These are phyloP conservation scores for Drosophila parthenogenetica DNA, from an alignment of 2,888 invertebrate species.

Conservation along the genomic window DNA sequence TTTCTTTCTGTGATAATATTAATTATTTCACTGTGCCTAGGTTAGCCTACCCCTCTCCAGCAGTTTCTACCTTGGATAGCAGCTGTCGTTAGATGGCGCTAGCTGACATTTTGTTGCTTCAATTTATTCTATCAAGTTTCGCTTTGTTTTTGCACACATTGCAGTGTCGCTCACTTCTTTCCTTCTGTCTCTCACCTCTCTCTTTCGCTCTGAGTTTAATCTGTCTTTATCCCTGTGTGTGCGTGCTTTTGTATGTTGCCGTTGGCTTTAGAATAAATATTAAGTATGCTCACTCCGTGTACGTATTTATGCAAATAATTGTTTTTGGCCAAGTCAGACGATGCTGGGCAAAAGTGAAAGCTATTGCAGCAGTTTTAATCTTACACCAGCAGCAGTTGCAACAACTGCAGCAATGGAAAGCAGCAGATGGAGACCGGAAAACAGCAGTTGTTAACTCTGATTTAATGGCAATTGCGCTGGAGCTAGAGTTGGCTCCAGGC, in stretches of 20 bases:
- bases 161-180: neutral
- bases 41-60: neutral
- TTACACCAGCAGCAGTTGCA: conserved; percentile 37
- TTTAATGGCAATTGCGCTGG: conserved; percentile 70
- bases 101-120: conserved; percentile 57
- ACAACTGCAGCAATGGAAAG: conserved; percentile 31
- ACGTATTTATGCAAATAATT: conserved; percentile 74
- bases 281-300: conserved; percentile 49
- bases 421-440: conserved; percentile 41
- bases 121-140: conserved; percentile 59
- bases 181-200: neutral
- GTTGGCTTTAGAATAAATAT: conserved; percentile 74
- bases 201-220: neutral
- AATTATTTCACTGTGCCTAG: conserved; percentile 39
- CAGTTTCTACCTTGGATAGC: conserved; percentile 22
- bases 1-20: no score
- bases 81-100: conserved; percentile 56
- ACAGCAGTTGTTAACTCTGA: conserved; percentile 75
- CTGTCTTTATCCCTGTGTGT: conserved; percentile 12
- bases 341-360: conserved; percentile 38
- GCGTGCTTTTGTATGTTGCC: conserved; percentile 32
- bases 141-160: conserved; percentile 26
- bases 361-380: conserved; percentile 68
- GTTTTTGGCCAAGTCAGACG: conserved; percentile 65
- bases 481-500: neutral